Base-by-base conservation (phyloP, 2,888 invertebrate species). In the Lathronympha strigana region DNA sequence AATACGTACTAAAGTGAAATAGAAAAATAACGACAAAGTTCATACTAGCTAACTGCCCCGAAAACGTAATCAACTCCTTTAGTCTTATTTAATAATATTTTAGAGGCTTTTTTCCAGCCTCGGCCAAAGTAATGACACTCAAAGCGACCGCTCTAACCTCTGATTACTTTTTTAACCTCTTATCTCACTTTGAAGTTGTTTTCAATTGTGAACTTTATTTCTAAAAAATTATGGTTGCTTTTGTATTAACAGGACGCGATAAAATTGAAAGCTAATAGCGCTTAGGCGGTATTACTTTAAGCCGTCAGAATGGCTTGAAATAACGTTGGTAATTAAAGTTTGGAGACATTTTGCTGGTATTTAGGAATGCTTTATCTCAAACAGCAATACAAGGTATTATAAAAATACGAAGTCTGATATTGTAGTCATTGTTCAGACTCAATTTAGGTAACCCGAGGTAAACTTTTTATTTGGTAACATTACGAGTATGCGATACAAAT, bases 251-350 rank as follows among this genome's bases (percentile, higher is more conserved):
- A 28, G 3, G n/a, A 3, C 2, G 3, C 4, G 21, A 51, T 33
- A 17, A 50, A 31, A 19, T 31, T 31, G 17, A 19, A 31, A 1
- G 17, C 19, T 31, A 13, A 31, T 19, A 28, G 38, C 6, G 15
- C 17, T 40, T 4, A 9, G 40, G 15, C 11, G 25, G 25, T 54
- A 8, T 54, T 40, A 73, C 72, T 69, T 66, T 58, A 63, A 60
- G 61, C 67, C 67, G 67, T 63, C 72, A 75, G 72, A 77, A 80
- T 76, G 74, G 74, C 72, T 71, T 72, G 72, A 72, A 69, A 76
- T 71, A 71, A 73, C 66, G 77, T 81, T 9, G 40, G 54, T 54
- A 84, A 85, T 85, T 84, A 84, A 83, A 83, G 83, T 82, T 81
- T 79, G 78, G 77, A 72, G 74, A 73, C 73, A 73, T 73, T 51